A percentile compares a stretch with the other conserved stretches of the same genome.
These are phyloP conservation scores for Babylonia areolata DNA, from an alignment of 1,140 invertebrate species.

Conservation along the genomic window DNA sequence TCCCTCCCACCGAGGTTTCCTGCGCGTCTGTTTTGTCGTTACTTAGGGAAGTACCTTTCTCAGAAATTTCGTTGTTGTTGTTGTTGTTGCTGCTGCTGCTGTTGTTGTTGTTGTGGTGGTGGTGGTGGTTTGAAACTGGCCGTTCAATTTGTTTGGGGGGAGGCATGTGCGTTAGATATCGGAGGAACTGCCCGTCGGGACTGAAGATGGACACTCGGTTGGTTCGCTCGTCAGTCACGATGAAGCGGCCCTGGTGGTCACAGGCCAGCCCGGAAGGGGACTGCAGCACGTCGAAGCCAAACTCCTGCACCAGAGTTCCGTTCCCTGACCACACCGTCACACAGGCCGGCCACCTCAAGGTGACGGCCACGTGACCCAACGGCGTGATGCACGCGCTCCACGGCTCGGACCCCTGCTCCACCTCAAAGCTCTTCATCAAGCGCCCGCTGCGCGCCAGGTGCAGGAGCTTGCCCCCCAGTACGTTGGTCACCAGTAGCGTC, in stretches of 20 bases:
- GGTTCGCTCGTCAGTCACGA: slow-evolving; percentile 49
- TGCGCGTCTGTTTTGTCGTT: background rate
- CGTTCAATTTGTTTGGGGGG: background rate
- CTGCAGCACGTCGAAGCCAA: slow-evolving; percentile 42
- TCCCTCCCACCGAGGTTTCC: too few species aligned
- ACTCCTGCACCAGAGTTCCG: slow-evolving; percentile 39
- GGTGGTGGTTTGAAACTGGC: background rate
- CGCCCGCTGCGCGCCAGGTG: slow-evolving; percentile 26
- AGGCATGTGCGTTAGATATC: background rate
- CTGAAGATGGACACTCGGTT: slow-evolving; percentile 48
- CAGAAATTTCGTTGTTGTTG: background rate
- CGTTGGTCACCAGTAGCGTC: slow-evolving; percentile 12
- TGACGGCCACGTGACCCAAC: slow-evolving; percentile 45
- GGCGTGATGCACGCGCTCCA: slow-evolving; percentile 40
- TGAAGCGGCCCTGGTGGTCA: slow-evolving; percentile 44
- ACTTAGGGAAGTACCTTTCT: too few species aligned
- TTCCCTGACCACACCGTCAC: slow-evolving; percentile 43
- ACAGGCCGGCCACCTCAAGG: slow-evolving; percentile 42
- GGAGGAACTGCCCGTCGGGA: slow-evolving; percentile 37
- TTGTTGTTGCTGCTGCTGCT: background rate
- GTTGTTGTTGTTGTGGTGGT: background rate
- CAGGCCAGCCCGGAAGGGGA: slow-evolving; percentile 52
- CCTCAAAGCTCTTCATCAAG: background rate
- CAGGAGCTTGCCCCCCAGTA: slow-evolving; percentile 9
- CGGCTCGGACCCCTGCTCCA: slow-evolving; percentile 41